Conservation (phyloP, 2,888 invertebrate genomes). For the Laothoe populi region DNA sequence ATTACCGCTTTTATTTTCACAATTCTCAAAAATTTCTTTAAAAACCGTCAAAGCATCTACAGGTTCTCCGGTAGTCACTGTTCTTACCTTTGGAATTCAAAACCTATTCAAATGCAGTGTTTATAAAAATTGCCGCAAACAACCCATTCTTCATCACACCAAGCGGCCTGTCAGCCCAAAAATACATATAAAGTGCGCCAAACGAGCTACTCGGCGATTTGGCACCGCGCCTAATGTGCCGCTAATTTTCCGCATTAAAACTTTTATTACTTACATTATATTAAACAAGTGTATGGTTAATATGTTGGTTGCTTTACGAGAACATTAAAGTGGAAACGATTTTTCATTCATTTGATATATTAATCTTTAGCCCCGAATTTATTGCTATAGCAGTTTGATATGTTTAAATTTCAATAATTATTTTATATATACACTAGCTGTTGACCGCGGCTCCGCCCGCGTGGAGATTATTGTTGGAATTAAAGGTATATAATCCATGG, state of each 20-base stretch:
- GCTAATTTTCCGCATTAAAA: slow-evolving; percentile 19
- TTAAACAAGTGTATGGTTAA: slow-evolving; percentile 6
- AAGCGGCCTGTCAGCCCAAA: neutral
- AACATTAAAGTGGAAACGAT: neutral
- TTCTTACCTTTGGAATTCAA: too few relatives aligned
- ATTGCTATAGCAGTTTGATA: neutral
- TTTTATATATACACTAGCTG: too few relatives aligned
- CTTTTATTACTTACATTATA: slow-evolving; percentile 16
- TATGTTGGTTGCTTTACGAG: neutral
- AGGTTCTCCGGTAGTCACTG: too few relatives aligned
- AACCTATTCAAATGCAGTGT: too few relatives aligned
- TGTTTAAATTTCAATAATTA: too few relatives aligned
- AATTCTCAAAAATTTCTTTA: neutral
- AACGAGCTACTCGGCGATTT: slow-evolving; percentile 10
- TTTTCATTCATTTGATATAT: neutral
- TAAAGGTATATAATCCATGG: too few relatives aligned
- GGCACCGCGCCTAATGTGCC: slow-evolving; percentile 15
- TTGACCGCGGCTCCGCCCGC: too few relatives aligned
- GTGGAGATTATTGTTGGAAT: too few relatives aligned
- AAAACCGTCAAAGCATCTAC: too few relatives aligned
- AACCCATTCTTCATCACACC: neutral
- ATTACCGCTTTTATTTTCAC: too few relatives aligned
- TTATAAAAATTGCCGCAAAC: neutral
- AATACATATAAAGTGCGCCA: neutral
- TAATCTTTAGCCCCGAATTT: neutral